Evolutionary conservation across 2,888 invertebrate genomes (phyloP).

Genomic region (Andrena hattorfiana): DNA sequence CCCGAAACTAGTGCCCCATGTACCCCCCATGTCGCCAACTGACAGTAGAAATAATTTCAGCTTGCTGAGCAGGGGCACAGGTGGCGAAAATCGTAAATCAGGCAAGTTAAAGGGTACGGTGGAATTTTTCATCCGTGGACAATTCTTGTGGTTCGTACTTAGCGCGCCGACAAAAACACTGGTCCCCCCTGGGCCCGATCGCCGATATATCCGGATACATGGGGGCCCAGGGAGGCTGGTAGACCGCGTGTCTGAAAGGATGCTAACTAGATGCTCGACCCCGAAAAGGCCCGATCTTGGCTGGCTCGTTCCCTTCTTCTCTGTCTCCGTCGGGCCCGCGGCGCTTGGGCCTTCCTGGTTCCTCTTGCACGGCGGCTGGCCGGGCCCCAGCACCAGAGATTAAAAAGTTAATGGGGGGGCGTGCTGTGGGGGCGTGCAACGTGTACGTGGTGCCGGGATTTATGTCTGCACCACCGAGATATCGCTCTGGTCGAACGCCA

Average conservation of each 20-base stretch:
- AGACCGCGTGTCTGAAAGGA: constrained; percentile 76
- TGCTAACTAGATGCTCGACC: constrained; percentile 76
- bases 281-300: constrained; percentile 69
- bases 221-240: constrained; percentile 58
- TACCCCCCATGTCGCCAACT: too few species aligned
- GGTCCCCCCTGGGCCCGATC: constrained; percentile 59
- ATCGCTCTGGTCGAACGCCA: constrained; percentile 83
- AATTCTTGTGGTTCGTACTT: constrained; percentile 46
- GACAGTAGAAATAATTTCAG: neutral
- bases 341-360: constrained; percentile 58
- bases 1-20: too few species aligned
- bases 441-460: constrained; percentile 85
- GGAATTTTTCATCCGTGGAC: constrained; percentile 24
- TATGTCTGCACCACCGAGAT: constrained; percentile 84
- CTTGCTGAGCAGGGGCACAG: neutral
- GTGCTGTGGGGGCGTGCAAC: constrained; percentile 84
- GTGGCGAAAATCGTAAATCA: constrained; percentile 22
- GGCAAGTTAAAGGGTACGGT: neutral
- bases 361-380: constrained; percentile 66
- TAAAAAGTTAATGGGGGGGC: constrained; percentile 85
- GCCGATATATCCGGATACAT: constrained; percentile 71
- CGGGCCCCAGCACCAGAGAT: constrained; percentile 77
- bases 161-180: constrained; percentile 57
- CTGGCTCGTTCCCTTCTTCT: constrained; percentile 42
- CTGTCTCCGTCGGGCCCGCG: constrained; percentile 29